Conservation (phyloP, 2,888 invertebrate genomes). For the Digitonthophagus gazella region DNA sequence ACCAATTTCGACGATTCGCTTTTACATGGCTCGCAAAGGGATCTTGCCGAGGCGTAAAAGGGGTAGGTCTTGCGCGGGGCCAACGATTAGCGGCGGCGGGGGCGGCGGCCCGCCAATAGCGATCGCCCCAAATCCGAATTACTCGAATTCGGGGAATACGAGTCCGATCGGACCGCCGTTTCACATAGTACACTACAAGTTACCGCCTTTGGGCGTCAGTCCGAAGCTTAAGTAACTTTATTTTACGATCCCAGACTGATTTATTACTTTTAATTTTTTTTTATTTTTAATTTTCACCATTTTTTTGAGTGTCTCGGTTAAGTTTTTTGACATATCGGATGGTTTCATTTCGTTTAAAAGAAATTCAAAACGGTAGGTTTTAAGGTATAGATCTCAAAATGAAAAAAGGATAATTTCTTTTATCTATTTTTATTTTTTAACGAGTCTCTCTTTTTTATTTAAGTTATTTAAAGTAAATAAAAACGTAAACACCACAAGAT, state of each 20-base stretch:
- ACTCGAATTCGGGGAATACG: slow-evolving; percentile 47
- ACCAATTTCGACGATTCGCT: slow-evolving; percentile 82
- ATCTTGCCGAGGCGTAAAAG: slow-evolving; percentile 76
- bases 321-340: not conserved
- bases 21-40: slow-evolving; percentile 85
- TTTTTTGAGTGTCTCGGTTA: not conserved
- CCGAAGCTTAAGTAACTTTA: slow-evolving; percentile 46
- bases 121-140: slow-evolving; percentile 46
- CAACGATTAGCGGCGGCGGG: slow-evolving; percentile 24
- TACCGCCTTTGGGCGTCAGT: slow-evolving; percentile 62
- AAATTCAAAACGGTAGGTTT: not conserved
- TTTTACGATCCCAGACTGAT: slow-evolving; percentile 17
- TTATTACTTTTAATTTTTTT: slow-evolving; percentile 12
- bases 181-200: slow-evolving; percentile 75
- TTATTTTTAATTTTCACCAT: not conserved
- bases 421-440: not conserved
- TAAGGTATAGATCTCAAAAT: not conserved
- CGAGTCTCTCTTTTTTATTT: not conserved
- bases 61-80: slow-evolving; percentile 57
- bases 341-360: not conserved
- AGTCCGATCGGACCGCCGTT: slow-evolving; percentile 72
- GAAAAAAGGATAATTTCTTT: not conserved
- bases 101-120: slow-evolving; percentile 19
- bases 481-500: not conserved
- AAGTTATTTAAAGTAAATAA: not conserved